Conservation (phyloP, 1,140 invertebrate genomes). For the Drosophila sp. region DNA sequence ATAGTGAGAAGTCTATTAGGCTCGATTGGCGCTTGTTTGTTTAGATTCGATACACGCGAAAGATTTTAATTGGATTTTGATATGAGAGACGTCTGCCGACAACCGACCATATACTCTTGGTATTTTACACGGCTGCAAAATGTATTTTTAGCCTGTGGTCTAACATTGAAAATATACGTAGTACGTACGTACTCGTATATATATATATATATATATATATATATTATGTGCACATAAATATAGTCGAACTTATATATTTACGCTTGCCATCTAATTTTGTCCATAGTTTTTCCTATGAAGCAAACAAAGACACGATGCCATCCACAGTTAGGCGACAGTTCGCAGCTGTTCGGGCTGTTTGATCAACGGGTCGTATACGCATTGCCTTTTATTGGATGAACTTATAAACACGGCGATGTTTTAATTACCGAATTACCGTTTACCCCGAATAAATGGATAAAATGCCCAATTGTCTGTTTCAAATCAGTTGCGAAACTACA, state of each 20-base stretch:
- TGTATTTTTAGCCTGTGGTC: slow-evolving; percentile 69
- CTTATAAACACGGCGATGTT: slow-evolving; percentile 1
- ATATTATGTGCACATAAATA: slow-evolving; percentile 3
- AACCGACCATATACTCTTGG: slow-evolving; percentile 48
- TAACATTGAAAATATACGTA: slow-evolving; percentile 67
- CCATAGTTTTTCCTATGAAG: slow-evolving; percentile 44
- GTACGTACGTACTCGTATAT: slow-evolving; percentile 21
- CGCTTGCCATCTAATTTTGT: slow-evolving; percentile 61
- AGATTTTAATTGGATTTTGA: slow-evolving; percentile 81
- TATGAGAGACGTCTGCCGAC: slow-evolving; percentile 45
- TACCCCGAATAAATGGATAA: too few species aligned
- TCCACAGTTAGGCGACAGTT: slow-evolving; percentile 3
- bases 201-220: background rate
- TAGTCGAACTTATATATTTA: background rate
- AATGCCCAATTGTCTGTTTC: too few species aligned
- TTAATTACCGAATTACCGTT: background rate
- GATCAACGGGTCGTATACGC: slow-evolving; percentile 55
- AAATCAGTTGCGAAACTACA: too few species aligned
- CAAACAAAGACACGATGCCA: slow-evolving; percentile 4
- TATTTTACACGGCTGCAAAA: slow-evolving; percentile 56
- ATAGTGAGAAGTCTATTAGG: slow-evolving; percentile 40
- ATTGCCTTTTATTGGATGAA: slow-evolving; percentile 30
- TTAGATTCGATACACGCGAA: slow-evolving; percentile 62
- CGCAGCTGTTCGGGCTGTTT: slow-evolving; percentile 25
- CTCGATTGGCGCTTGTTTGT: slow-evolving; percentile 51